Base-by-base conservation (phyloP, 2,888 invertebrate genomes). In the Netelia virgata region DNA sequence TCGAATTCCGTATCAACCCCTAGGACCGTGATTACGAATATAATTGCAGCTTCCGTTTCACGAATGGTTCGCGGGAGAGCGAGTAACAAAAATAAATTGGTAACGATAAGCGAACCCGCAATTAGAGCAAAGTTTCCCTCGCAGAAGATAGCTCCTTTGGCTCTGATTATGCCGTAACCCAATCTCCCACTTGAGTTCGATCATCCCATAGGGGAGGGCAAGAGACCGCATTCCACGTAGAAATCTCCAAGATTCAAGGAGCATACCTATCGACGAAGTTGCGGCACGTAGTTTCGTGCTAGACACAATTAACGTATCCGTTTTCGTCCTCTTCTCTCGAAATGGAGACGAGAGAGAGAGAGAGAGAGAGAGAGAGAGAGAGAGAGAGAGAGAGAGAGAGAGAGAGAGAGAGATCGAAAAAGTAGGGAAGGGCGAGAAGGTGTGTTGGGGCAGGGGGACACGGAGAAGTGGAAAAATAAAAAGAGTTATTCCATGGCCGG, bases 291-390 rank as follows among this genome's bases (percentile, higher is more conserved):
- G 73, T 73, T 73, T 59, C 74, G 74, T 75, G 74, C 74, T 53
- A 75, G 63, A 63, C 74, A 53, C 63, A 75, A 75, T 75, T 75
- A 75, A 75, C 63, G 74, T 75, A 64, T 75, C 53, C 74, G 64
- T 64, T 59, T 23, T 8, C 53, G 74, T 64, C 63, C 61, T 36
- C 50, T 20, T 53, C 18, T 47, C 70, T 47, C 10, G 47, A 3
- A 47, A 10, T 14, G 11, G 47, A 47, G 47, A 47, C 11, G 11
- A 36, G 36, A 36, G 28, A 28, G 28, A 28, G 28, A 28, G 5
- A 28, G 28, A 28, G 5, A 28, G 28, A 28, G 28, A 28, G 61
- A n/a, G 11, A 36, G 57, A 57, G 57, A 69, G 18, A 10, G 10
- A 55, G 59, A 55, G 70, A 43, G 47, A 53, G 69, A 64, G 76